phyloP scores from a whole-genome alignment of 2,113 vertebrate species.

The Grammomys surdaster region DNA sequence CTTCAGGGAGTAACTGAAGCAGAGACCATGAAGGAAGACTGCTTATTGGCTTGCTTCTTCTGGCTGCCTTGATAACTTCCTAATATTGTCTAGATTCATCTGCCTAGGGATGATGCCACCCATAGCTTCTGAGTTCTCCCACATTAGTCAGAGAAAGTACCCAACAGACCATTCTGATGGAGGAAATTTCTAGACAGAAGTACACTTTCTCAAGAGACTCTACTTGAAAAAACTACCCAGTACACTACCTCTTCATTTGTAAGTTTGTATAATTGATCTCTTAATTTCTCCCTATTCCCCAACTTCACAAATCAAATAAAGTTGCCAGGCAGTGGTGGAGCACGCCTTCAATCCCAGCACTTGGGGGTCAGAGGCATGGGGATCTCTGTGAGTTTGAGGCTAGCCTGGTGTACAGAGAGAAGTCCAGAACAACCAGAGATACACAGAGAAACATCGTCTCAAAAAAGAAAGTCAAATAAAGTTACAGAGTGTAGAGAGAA shows the following conservation, averaged over 20 bases:
- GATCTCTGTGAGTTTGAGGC: background rate
- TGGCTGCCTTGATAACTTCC: background rate
- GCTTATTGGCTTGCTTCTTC: background rate
- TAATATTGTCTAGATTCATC: background rate
- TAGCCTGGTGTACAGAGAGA: background rate
- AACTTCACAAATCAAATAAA: background rate
- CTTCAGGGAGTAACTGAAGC: background rate
- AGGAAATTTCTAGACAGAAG: background rate
- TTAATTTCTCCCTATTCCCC: background rate
- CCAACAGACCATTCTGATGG: background rate
- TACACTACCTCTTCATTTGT: background rate
- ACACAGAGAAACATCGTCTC: background rate
- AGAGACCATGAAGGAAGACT: background rate
- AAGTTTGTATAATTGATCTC: background rate
- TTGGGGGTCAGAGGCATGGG: background rate
- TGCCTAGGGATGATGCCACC: too few relatives aligned
- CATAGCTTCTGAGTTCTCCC: background rate
- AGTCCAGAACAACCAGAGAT: background rate
- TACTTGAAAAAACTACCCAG: background rate
- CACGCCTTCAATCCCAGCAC: background rate
- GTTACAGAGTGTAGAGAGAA: background rate
- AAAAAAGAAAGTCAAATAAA: background rate
- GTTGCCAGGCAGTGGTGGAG: background rate
- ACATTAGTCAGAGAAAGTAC: background rate
- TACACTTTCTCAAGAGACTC: background rate